These are phyloP conservation scores for Delphinus delphis DNA, from an alignment of 2,113 vertebrate genomes.

Conservation along the genomic window DNA sequence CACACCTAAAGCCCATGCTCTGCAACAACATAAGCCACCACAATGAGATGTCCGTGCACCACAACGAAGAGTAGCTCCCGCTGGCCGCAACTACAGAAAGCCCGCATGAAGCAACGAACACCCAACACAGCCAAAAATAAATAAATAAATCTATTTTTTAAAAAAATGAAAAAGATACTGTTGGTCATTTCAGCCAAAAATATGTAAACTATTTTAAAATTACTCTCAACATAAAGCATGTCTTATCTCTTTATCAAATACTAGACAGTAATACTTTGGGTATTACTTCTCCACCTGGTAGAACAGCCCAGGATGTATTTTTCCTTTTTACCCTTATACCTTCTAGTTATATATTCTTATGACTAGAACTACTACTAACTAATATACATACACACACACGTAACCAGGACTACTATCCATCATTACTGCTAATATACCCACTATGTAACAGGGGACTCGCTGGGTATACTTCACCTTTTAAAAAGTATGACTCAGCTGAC, in stretches of 20 bases:
- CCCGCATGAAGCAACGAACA: no score
- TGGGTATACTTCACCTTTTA: slow-evolving; percentile 3
- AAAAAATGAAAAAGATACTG: not conserved
- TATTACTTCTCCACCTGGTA: not conserved
- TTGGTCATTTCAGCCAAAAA: not conserved
- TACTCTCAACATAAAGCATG: not conserved
- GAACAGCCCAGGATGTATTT: not conserved
- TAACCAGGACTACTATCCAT: not conserved
- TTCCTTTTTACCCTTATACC: not conserved
- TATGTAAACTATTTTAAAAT: not conserved
- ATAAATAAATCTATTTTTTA: no score
- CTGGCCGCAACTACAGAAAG: no score
- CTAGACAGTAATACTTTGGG: not conserved
- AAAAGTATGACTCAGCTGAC: slow-evolving; percentile 53
- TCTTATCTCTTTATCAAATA: not conserved
- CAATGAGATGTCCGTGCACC: no score
- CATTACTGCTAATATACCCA: not conserved
- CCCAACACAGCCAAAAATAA: no score
- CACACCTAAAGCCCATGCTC: no score
- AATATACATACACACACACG: not conserved
- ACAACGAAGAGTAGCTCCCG: no score
- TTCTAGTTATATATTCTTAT: not conserved
- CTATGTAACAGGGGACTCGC: not conserved
- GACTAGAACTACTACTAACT: not conserved
- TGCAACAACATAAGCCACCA: no score